phyloP scores from a whole-genome alignment of 2,113 vertebrate genomes.

The Epinephelus fuscoguttatus region DNA sequence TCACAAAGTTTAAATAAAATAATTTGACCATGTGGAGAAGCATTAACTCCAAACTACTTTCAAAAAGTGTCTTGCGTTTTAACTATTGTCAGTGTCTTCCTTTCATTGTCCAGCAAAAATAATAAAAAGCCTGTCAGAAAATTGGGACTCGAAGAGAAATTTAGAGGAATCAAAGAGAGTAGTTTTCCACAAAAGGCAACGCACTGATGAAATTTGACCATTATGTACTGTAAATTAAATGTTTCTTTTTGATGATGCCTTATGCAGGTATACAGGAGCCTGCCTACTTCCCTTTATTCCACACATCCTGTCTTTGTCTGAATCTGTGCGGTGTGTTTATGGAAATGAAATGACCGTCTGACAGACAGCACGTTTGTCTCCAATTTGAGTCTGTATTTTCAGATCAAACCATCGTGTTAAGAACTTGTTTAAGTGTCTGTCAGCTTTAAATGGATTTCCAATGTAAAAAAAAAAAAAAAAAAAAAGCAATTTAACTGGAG shows the following conservation, averaged over 20 bases:
- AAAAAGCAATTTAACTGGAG: constrained; percentile 66
- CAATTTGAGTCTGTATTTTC: constrained; percentile 11
- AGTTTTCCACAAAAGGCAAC: background rate
- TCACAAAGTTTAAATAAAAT: too few species aligned
- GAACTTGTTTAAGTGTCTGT: constrained; percentile 55
- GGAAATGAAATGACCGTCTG: constrained; percentile 33
- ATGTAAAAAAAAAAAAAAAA: constrained; percentile 44
- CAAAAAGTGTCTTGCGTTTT: too few species aligned
- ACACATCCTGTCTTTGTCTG: background rate
- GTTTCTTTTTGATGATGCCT: too few species aligned
- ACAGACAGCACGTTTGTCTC: constrained; percentile 23
- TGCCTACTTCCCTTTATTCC: background rate
- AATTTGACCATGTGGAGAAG: too few species aligned
- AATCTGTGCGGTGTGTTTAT: constrained; percentile 3
- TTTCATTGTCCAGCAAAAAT: background rate
- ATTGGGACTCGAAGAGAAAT: background rate
- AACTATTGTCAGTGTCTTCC: too few species aligned
- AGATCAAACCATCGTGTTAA: constrained; percentile 44
- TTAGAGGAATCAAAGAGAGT: background rate
- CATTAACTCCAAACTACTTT: too few species aligned
- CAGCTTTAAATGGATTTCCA: constrained; percentile 65
- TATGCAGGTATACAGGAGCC: too few species aligned
- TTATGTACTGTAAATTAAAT: background rate
- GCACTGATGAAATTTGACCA: background rate
- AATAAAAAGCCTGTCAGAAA: background rate